phyloP scores from a whole-genome alignment of 53 echinoderm and acorn worm species.

The Glandiceps talaboti region DNA sequence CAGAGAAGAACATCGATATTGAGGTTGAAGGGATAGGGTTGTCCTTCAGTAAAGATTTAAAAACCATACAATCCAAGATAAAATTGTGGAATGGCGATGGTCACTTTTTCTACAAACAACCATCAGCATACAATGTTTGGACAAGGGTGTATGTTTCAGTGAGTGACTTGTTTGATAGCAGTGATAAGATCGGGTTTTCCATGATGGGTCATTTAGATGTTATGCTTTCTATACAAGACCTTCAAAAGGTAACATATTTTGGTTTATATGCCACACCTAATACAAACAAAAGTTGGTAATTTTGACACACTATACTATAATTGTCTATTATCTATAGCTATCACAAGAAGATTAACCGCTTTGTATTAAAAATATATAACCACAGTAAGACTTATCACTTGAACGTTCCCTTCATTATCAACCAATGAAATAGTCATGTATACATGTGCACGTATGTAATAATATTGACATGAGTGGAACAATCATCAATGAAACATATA shows the following conservation, averaged over 20 bases:
- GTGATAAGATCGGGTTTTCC: not conserved
- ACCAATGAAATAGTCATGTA: too few relatives aligned
- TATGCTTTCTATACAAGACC: not conserved
- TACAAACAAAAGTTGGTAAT: too few relatives aligned
- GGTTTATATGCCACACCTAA: too few relatives aligned
- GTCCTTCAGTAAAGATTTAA: not conserved
- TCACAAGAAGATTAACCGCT: too few relatives aligned
- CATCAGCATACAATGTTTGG: not conserved
- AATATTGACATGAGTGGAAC: too few relatives aligned
- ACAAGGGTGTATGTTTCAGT: not conserved
- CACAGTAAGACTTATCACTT: too few relatives aligned
- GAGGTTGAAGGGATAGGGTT: not conserved
- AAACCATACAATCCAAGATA: not conserved
- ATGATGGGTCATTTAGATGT: not conserved
- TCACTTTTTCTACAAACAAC: not conserved
- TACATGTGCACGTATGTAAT: too few relatives aligned
- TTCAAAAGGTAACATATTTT: not conserved
- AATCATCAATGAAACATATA: too few relatives aligned
- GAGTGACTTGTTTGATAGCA: not conserved
- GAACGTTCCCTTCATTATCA: too few relatives aligned
- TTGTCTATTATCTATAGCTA: too few relatives aligned
- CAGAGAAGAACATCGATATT: not conserved
- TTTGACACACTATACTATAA: too few relatives aligned
- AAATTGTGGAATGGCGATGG: not conserved
- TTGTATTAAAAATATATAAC: too few relatives aligned